Conservation (phyloP, 2,797 vertebrate species). For the Coccyzus lansbergi region DNA sequence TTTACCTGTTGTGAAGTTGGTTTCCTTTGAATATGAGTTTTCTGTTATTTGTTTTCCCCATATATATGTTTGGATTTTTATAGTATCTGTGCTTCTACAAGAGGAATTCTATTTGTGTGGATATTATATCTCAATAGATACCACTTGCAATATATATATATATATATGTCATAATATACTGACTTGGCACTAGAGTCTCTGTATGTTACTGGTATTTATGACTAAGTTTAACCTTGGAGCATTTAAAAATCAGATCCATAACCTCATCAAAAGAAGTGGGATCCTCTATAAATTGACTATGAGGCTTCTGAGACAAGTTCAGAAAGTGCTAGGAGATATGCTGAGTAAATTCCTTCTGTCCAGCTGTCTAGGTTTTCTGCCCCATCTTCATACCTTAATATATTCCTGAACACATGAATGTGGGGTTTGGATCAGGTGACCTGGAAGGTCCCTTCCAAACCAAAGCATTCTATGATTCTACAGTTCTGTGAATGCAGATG, state of each 20-base stretch:
- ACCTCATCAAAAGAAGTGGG: not conserved
- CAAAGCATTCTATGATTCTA: no score
- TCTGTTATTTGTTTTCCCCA: not conserved
- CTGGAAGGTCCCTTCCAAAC: no score
- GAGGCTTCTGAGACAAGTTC: not conserved
- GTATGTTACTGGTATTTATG: not conserved
- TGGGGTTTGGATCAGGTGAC: no score
- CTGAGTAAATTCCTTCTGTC: not conserved
- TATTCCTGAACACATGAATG: not conserved
- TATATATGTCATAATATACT: not conserved
- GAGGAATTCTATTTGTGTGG: not conserved
- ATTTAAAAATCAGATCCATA: not conserved
- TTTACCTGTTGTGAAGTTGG: not conserved
- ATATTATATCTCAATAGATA: not conserved
- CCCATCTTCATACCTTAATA: not conserved
- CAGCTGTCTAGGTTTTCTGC: not conserved
- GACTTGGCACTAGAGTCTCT: not conserved
- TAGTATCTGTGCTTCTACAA: not conserved
- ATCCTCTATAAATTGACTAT: not conserved
- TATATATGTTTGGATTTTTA: not conserved
- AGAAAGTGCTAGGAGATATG: not conserved
- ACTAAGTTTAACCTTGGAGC: not conserved
- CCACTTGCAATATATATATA: not conserved
- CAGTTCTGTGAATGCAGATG: no score
- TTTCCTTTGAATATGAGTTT: not conserved